These are phyloP conservation scores for Rhagoletis zephyria DNA, from an alignment of 1,140 invertebrate species.

Conservation along the genomic window DNA sequence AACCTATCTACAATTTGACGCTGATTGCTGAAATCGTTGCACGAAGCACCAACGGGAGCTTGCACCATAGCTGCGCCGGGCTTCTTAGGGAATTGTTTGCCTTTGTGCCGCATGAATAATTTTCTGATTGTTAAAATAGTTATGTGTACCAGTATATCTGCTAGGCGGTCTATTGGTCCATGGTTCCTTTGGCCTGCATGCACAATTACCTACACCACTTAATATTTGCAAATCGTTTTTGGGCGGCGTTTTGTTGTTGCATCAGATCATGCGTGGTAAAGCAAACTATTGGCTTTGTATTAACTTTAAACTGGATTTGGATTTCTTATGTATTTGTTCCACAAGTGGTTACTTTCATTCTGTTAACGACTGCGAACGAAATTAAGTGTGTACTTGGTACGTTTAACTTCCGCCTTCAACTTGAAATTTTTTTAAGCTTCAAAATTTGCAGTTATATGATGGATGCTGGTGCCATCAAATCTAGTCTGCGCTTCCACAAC, in stretches of 20 bases:
- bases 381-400: no score
- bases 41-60: not conserved
- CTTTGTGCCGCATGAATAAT: not conserved
- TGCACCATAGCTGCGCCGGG: not conserved
- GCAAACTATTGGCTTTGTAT: constrained; percentile 7
- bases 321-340: not conserved
- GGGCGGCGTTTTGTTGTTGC: not conserved
- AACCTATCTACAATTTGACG: constrained; percentile 6
- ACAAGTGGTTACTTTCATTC: no score
- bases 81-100: constrained; percentile 13
- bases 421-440: no score
- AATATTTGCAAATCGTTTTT: not conserved
- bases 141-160: not conserved
- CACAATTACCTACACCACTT: constrained; percentile 36
- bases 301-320: not conserved
- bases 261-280: not conserved
- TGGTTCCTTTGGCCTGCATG: not conserved
- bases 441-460: no score
- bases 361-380: no score
- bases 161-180: not conserved
- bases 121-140: not conserved
- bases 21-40: not conserved
- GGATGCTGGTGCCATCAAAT: no score
- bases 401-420: no score
- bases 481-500: no score